These are phyloP conservation scores for Aleiodes leptofemur DNA, from an alignment of 2,888 invertebrate genomes.

Conservation along the genomic window DNA sequence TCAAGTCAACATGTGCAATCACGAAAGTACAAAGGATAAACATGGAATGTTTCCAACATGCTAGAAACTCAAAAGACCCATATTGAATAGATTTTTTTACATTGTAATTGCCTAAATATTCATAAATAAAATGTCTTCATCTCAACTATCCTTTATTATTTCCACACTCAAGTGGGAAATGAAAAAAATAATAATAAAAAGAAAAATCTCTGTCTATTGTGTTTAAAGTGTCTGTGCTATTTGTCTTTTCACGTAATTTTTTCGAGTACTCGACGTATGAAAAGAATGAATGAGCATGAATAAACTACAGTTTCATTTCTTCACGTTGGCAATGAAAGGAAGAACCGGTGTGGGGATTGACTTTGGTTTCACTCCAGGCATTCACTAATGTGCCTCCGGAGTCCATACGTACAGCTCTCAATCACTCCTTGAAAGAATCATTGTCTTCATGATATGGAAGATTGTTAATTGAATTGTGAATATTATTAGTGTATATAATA, in stretches of 20 bases:
- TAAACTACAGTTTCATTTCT: conserved; percentile 51
- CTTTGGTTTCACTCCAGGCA: conserved; percentile 70
- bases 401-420: conserved; percentile 59
- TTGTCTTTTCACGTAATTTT: not conserved
- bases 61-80: not conserved
- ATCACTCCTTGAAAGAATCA: conserved; percentile 39
- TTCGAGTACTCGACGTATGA: conserved; percentile 5
- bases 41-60: conserved; percentile 35
- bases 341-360: conserved; percentile 56
- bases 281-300: not conserved
- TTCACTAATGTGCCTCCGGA: conserved; percentile 62
- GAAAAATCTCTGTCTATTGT: not conserved
- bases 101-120: not conserved
- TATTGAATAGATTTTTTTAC: not conserved
- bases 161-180: not conserved
- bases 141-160: too few species aligned
- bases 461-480: conserved; percentile 25
- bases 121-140: too few species aligned
- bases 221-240: too few species aligned
- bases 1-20: conserved; percentile 44
- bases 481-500: not conserved
- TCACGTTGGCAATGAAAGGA: conserved; percentile 65
- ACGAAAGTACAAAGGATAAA: conserved; percentile 66
- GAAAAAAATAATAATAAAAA: not conserved
- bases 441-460: not conserved